phyloP scores from a whole-genome alignment of 1,140 invertebrate genomes.

The Drosophila ananassae region DNA sequence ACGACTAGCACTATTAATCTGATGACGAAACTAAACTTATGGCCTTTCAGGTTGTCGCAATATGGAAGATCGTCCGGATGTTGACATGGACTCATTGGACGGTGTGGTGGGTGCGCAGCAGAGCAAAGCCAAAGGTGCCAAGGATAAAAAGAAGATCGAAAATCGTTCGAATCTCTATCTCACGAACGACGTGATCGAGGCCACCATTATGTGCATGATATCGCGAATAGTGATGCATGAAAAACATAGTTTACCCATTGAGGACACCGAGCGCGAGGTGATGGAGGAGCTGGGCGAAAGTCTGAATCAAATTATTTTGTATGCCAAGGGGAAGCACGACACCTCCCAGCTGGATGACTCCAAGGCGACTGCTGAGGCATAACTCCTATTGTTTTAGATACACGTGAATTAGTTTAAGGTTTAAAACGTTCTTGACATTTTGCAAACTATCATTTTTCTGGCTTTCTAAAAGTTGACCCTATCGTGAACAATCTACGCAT shows the following conservation, averaged over 20 bases:
- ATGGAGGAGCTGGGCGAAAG: conserved; percentile 98
- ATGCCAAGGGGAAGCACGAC: conserved; percentile 78
- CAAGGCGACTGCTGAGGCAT: conserved; percentile 32
- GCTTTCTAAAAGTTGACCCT: conserved; percentile 77
- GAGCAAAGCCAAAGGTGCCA: conserved; percentile 18
- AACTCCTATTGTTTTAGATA: conserved; percentile 3
- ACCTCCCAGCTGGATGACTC: conserved; percentile 53
- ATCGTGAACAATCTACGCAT: conserved; percentile 12
- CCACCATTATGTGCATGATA: conserved; percentile 96
- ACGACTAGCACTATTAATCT: neutral
- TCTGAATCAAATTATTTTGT: conserved; percentile 95
- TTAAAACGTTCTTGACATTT: conserved; percentile 49
- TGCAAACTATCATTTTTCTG: conserved; percentile 23
- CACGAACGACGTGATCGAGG: conserved; percentile 96
- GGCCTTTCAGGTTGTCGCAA: conserved; percentile 94
- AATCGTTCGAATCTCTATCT: conserved; percentile 88
- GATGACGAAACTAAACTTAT: neutral
- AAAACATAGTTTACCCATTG: conserved; percentile 87
- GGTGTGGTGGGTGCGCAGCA: conserved; percentile 30
- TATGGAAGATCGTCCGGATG: conserved; percentile 88
- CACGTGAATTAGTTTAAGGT: conserved; percentile 60
- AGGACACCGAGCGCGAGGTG: conserved; percentile 92
- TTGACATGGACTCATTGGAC: conserved; percentile 75
- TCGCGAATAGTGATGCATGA: conserved; percentile 95
- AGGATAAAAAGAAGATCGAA: conserved; percentile 27